These are phyloP conservation scores for Hymenopus coronatus DNA, from an alignment of 2,888 invertebrate genomes.

Conservation along the genomic window DNA sequence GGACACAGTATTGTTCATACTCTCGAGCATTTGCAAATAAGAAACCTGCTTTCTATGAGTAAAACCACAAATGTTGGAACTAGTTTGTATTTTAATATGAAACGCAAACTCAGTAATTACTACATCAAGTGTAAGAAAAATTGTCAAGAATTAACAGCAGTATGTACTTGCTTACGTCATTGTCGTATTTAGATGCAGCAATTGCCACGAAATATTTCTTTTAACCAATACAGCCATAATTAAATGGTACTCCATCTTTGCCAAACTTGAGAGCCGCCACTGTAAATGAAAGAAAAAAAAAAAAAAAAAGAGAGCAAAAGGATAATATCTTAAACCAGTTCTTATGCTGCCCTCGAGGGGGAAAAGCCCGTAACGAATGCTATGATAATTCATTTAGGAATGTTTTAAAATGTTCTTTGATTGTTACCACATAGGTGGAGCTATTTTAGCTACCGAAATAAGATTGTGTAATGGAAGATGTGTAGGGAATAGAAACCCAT, in stretches of 20 bases:
- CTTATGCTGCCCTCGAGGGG: not conserved
- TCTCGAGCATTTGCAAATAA: too few species aligned
- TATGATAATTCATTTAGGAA: not conserved
- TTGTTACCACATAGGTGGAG: not conserved
- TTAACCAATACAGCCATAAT: too few species aligned
- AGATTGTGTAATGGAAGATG: not conserved
- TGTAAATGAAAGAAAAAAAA: not conserved
- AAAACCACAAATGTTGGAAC: too few species aligned
- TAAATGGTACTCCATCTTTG: not conserved
- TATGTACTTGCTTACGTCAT: too few species aligned
- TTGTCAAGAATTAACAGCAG: too few species aligned
- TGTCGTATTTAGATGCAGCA: too few species aligned
- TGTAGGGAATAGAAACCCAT: not conserved
- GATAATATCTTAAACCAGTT: not conserved
- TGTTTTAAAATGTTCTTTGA: not conserved
- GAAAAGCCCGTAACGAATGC: not conserved
- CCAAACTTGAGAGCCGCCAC: not conserved
- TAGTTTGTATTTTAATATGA: too few species aligned
- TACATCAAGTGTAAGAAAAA: too few species aligned
- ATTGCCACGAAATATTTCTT: too few species aligned
- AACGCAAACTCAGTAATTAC: too few species aligned
- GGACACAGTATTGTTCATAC: too few species aligned
- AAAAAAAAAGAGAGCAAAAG: not conserved
- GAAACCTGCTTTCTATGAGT: too few species aligned
- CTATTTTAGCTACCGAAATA: not conserved